Percentiles rank a stretch among this genome's conserved stretches.
Evolutionary conservation across 1,140 invertebrate species (phyloP).

Genomic region (Campoletis sonorensis): DNA sequence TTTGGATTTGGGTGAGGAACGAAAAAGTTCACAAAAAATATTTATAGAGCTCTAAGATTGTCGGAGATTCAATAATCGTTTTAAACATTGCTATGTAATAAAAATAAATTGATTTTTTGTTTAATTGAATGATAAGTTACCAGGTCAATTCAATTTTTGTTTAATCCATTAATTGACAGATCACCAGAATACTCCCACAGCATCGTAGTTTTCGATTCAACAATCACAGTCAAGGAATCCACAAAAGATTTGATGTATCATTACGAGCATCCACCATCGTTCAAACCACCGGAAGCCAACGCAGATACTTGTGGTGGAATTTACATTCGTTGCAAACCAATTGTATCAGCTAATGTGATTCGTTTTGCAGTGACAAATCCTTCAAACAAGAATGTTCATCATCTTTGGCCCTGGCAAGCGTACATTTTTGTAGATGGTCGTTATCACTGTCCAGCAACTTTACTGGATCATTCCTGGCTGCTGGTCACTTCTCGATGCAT

Average conservation of each 20-base stretch:
- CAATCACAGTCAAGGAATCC: conserved; percentile 39
- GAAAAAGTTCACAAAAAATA: neutral
- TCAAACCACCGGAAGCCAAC: conserved; percentile 18
- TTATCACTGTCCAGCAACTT: conserved; percentile 81
- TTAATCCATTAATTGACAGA: conserved; percentile 52
- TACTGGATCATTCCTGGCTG: conserved; percentile 81
- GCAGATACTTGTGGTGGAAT: conserved; percentile 54
- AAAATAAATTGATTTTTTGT: too few species aligned
- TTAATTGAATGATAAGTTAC: neutral
- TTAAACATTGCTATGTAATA: too few species aligned
- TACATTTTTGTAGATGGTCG: conserved; percentile 82
- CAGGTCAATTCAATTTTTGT: neutral
- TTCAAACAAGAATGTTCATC: conserved; percentile 59
- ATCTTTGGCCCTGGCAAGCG: conserved; percentile 82
- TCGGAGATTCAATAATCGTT: too few species aligned
- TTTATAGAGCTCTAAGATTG: too few species aligned
- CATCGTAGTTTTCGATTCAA: conserved; percentile 44
- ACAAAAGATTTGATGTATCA: neutral
- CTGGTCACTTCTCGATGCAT: conserved; percentile 79
- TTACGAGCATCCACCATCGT: conserved; percentile 39
- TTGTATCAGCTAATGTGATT: conserved; percentile 56
- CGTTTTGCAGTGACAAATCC: conserved; percentile 52
- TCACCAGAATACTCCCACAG: conserved; percentile 50
- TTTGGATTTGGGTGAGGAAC: conserved; percentile 79
- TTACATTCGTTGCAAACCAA: conserved; percentile 63